These are phyloP conservation scores for Scolopax bukidnonensis DNA, from an alignment of 2,797 vertebrate genomes.

Conservation along the genomic window DNA sequence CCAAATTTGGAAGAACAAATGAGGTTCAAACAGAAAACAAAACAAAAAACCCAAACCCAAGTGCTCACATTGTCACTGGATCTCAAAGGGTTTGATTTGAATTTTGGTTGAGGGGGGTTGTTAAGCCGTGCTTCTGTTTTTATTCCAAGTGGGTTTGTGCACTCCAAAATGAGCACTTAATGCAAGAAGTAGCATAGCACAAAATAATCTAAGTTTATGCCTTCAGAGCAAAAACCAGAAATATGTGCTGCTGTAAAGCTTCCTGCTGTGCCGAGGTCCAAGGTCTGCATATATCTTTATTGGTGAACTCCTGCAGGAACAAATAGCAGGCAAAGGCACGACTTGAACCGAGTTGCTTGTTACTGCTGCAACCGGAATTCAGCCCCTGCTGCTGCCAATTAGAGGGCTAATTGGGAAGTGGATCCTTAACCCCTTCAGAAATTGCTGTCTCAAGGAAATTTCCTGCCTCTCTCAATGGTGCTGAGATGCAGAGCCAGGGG, in stretches of 20 bases:
- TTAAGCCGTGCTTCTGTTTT: neutral
- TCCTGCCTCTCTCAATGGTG: neutral
- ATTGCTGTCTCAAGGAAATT: neutral
- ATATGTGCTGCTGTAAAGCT: neutral
- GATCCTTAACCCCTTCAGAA: neutral
- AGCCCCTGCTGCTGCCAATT: slow-evolving; percentile 31
- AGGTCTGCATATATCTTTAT: neutral
- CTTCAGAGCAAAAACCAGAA: neutral
- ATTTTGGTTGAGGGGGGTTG: neutral
- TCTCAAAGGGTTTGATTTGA: neutral
- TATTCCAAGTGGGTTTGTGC: neutral
- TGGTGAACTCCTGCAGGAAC: neutral
- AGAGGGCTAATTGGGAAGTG: slow-evolving; percentile 41
- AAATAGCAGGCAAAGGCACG: neutral
- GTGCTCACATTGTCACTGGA: neutral
- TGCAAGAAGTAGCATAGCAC: neutral
- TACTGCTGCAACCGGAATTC: slow-evolving; percentile 2
- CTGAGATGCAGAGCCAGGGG: neutral
- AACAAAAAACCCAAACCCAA: neutral
- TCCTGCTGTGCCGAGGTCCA: neutral
- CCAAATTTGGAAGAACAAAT: neutral
- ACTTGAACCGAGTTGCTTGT: neutral
- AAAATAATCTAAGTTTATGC: neutral
- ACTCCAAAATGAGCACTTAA: neutral
- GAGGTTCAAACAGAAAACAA: neutral